Evolutionary conservation across 2,113 vertebrate genomes (phyloP).

Genomic region (Phrynocephalus versicolor): DNA sequence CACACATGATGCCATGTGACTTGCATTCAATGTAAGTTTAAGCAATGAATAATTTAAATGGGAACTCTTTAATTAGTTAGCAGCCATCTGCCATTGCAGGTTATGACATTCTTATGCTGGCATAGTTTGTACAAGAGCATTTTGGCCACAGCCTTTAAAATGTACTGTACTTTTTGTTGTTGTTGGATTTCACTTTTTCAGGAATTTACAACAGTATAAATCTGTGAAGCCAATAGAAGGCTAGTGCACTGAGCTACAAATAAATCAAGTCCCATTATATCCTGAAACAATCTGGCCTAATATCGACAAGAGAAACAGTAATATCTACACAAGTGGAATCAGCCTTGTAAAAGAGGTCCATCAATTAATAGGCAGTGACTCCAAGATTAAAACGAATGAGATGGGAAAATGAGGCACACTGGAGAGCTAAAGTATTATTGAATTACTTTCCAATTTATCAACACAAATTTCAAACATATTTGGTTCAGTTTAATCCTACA

Average conservation of each 20-base stretch:
- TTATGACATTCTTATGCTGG: too few relatives aligned
- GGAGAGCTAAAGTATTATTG: neutral
- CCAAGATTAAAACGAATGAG: conserved; percentile 10
- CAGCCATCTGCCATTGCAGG: too few relatives aligned
- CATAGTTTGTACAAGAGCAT: too few relatives aligned
- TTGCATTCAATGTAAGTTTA: too few relatives aligned
- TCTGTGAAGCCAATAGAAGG: conserved; percentile 42
- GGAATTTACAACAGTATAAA: conserved; percentile 41
- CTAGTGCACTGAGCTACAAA: conserved; percentile 31
- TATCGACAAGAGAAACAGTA: conserved; percentile 30
- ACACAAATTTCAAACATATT: conserved; percentile 3
- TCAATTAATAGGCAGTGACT: conserved; percentile 5
- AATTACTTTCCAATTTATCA: conserved; percentile 16
- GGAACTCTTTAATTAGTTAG: too few relatives aligned
- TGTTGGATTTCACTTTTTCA: conserved; percentile 18
- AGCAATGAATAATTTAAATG: too few relatives aligned
- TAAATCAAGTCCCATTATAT: conserved; percentile 6
- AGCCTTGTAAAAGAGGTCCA: conserved; percentile 29
- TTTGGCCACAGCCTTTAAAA: neutral
- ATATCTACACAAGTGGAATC: neutral
- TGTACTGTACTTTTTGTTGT: conserved; percentile 13
- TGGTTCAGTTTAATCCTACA: neutral
- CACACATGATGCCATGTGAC: too few relatives aligned
- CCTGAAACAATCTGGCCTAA: conserved; percentile 20
- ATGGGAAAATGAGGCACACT: neutral